A percentile compares a stretch with the other conserved stretches of the same genome.
phyloP scores from a whole-genome alignment of 1,140 invertebrate genomes.

The Euwallacea similis region DNA sequence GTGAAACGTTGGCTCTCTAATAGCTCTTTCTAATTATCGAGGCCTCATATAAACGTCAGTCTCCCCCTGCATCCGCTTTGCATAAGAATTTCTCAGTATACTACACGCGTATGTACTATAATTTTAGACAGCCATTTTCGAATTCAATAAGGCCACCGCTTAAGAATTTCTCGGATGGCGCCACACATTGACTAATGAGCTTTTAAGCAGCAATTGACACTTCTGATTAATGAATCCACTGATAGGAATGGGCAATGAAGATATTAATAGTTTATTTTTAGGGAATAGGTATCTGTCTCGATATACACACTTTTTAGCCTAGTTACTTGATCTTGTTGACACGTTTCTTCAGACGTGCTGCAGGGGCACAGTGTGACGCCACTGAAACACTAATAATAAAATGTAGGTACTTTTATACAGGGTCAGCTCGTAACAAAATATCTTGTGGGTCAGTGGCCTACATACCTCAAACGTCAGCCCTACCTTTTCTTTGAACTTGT shows the following conservation, averaged over 20 bases:
- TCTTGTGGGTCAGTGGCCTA: conserved; percentile 30
- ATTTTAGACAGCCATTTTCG: not conserved
- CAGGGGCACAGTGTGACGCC: not conserved
- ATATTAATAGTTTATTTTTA: too few relatives aligned
- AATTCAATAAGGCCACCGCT: conserved; percentile 4
- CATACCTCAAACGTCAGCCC: conserved; percentile 29
- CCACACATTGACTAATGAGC: conserved; percentile 1
- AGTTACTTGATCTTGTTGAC: too few relatives aligned
- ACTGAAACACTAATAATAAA: conserved; percentile 15
- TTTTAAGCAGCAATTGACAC: not conserved
- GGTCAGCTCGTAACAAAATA: conserved; percentile 32
- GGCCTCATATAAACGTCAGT: too few relatives aligned
- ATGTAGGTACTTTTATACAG: conserved; percentile 24
- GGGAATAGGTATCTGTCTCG: too few relatives aligned
- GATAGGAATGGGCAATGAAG: not conserved
- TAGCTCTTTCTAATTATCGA: too few relatives aligned
- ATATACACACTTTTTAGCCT: too few relatives aligned
- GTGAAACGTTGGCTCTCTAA: too few relatives aligned
- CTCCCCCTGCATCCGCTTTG: not conserved
- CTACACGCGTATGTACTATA: not conserved
- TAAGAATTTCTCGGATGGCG: not conserved
- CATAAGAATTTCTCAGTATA: not conserved
- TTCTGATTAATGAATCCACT: not conserved
- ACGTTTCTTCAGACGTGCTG: not conserved
- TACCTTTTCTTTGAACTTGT: conserved; percentile 33